These are phyloP conservation scores for Thaleichthys pacificus DNA, from an alignment of 2,797 vertebrate species.

Conservation along the genomic window DNA sequence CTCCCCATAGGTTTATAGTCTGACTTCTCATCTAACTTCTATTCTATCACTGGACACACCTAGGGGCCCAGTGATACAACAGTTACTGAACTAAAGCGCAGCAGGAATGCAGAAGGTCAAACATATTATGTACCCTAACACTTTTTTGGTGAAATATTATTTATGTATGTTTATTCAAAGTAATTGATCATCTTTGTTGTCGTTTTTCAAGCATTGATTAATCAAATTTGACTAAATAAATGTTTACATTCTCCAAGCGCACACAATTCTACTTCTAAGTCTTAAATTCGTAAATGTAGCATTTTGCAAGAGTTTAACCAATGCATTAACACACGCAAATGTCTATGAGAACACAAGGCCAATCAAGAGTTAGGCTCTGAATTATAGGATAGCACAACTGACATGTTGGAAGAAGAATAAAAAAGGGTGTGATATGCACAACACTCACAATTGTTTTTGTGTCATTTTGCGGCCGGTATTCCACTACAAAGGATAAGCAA, in stretches of 20 bases:
- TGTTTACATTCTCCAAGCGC: neutral
- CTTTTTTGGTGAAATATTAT: too few species aligned
- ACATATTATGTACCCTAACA: too few species aligned
- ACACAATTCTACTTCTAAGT: too few species aligned
- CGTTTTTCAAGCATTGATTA: too few species aligned
- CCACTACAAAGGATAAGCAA: conserved; percentile 56
- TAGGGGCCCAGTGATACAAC: too few species aligned
- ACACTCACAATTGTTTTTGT: conserved; percentile 32
- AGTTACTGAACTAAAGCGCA: too few species aligned
- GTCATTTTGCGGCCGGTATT: conserved; percentile 24
- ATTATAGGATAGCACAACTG: neutral
- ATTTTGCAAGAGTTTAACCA: too few species aligned
- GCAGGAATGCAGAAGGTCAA: too few species aligned
- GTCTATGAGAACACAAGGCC: neutral
- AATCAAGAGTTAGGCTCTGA: conserved; percentile 10
- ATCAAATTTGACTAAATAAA: neutral
- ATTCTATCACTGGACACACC: too few species aligned
- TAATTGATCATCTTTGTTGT: too few species aligned
- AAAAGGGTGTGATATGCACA: conserved; percentile 29
- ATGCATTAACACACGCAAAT: neutral
- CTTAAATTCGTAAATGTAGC: neutral
- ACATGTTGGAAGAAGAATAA: neutral
- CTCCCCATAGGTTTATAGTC: neutral
- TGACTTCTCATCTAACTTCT: too few species aligned
- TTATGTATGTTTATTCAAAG: too few species aligned